Evolutionary conservation across 2,797 vertebrate genomes (phyloP), one percentile per base, ranked within the genome.

Genomic region (Scyliorhinus canicula): DNA sequence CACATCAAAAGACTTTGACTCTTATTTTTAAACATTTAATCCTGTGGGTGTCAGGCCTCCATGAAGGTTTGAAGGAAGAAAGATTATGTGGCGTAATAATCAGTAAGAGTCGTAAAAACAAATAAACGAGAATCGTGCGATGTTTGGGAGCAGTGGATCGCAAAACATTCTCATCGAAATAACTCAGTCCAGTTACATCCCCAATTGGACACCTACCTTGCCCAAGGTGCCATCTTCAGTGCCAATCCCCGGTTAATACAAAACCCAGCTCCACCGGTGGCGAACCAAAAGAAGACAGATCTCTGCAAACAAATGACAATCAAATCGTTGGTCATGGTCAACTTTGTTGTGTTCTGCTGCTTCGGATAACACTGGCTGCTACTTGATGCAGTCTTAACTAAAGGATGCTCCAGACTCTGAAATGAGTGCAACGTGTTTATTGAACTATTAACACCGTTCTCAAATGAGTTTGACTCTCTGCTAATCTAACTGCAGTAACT

Each of bases 221-320:
- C 99, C 98, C 98, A 99, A 0, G 98, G 99, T 95, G 96, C 95
- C 98, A 99, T 99, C 97, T 98, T 99, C 95, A 97, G 96, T 0
- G 98, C 98, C 97, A 99, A 97, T 44, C 95, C 96, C 50, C 95
- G 97, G 96, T 97, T 99, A 96, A 99, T 97, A 96, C 99, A 99
- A 97, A 99, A 99, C 1, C 99, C 98, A 0, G 98, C 98, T 4
- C 98, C 98, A 95, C 98, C 98, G 0, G 98, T 99, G 40, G 98
- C 98, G 19, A 99, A 99, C 98, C 98, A 99, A 97, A 99, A 99
- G 85, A 0, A 96, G 63, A 99, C 98, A 0, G 98, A 97, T 95
- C 97, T 98, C 99, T 99, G 96, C 3, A 35, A 74, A n/a, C n/a
- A 93, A 52, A 93, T 2, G 5, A 52, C 57, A 50, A 16, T 82